Evolutionary conservation across 2,113 vertebrate species (phyloP).

Genomic region (Chaetorhynchus papuensis): DNA sequence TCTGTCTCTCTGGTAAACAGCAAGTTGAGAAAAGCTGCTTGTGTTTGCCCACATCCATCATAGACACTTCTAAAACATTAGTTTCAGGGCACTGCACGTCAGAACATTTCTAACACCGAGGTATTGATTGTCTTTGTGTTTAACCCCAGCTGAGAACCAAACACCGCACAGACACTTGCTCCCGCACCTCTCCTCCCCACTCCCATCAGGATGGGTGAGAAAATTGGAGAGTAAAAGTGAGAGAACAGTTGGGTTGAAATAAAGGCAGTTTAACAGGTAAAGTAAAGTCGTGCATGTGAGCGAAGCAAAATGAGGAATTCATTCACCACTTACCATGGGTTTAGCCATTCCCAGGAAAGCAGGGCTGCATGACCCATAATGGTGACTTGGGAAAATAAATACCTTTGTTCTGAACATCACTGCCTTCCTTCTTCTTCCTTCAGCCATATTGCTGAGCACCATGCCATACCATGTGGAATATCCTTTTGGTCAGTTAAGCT

Average conservation of each 20-base stretch:
- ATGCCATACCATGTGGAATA: neutral
- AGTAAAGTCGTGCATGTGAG: neutral
- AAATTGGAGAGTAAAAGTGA: neutral
- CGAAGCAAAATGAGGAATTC: neutral
- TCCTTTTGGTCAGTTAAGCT: neutral
- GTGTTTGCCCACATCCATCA: neutral
- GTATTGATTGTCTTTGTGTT: neutral
- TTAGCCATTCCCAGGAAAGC: neutral
- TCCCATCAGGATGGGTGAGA: neutral
- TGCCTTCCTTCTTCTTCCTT: neutral
- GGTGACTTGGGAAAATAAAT: neutral
- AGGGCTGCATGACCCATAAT: neutral
- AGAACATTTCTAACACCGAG: neutral
- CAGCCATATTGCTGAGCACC: neutral
- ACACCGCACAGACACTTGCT: neutral
- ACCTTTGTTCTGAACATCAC: neutral
- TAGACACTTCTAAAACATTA: neutral
- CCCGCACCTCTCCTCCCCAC: neutral
- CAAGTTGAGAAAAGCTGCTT: neutral
- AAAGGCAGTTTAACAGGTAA: neutral
- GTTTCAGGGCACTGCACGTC: neutral
- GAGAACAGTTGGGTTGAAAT: neutral
- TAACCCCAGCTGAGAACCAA: neutral
- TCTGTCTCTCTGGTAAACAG: neutral
- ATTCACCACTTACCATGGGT: neutral